Base-by-base conservation (phyloP, 2,113 vertebrate species). In the Gadus chalcogrammus region DNA sequence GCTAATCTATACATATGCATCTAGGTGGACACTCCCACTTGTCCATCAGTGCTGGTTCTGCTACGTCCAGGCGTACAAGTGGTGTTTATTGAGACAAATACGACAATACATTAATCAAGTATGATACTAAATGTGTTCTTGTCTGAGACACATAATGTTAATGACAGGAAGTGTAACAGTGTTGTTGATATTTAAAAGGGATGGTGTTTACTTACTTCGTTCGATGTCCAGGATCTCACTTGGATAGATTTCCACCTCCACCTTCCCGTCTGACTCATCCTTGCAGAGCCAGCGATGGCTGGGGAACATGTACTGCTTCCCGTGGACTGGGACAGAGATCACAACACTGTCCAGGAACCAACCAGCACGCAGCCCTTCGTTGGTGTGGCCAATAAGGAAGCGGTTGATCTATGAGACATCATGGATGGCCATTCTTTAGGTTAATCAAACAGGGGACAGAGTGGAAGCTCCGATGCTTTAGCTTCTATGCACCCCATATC, bases 201-300 rank as follows among this genome's bases (percentile, higher is more conserved):
- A 18, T 62, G 3, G 8, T 62, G 58, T 12, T 31, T 27, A 65
- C 58, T 82, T 93, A 99, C 97, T 18, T 92, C 94, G 89, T 79
- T 99, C 96, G 17, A 95, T 97, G 1, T 95, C 93, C 68, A 95
- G 65, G 22, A 93, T 90, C 85, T 99, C 96, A 7, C 96, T 99
- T 72, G 97, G 96, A 73, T 99, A 98, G 65, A 98, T 93, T 80
- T 98, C 97, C 69, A 97, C 94, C 84, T 98, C 94, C 75, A 97
- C 94, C 76, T 94, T 95, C 31, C 97, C 95, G 1, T 99, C 97
- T 3, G 96, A 94, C 74, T 96, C 94, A 1, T 96, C 93, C 82
- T 94, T 97, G 85, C 96, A 95, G 4, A 99, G 94, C 97, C 97
- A 99, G 53, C 97, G 94, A 84, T 99, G 95, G 81, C 93, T 94